Evolutionary conservation across 2,797 vertebrate species (phyloP).

Genomic region (Propithecus deckenii): DNA sequence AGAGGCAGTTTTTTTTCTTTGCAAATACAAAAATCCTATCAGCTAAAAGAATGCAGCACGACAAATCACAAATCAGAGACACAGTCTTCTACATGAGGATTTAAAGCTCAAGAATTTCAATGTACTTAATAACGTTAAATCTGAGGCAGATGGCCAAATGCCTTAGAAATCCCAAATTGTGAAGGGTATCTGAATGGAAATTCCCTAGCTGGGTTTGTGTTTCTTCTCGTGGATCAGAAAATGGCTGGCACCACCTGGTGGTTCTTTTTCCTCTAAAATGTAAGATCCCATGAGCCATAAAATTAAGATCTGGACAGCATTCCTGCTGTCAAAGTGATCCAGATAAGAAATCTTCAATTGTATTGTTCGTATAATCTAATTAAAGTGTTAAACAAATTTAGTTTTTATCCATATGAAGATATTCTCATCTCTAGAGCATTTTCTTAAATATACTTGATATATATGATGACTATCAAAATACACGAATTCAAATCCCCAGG

Average conservation of each 20-base stretch:
- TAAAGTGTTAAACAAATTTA: not conserved
- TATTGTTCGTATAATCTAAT: not conserved
- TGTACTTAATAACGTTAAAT: conserved; percentile 72
- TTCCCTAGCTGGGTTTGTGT: not conserved
- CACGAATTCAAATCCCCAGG: not conserved
- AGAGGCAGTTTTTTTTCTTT: not conserved
- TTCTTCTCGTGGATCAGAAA: conserved; percentile 54
- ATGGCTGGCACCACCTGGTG: conserved; percentile 75
- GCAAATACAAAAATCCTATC: conserved; percentile 50
- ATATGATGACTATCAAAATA: not conserved
- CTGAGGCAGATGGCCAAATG: conserved; percentile 80
- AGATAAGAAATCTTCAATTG: not conserved
- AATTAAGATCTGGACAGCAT: not conserved
- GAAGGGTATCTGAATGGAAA: conserved; percentile 3
- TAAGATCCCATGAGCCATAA: not conserved
- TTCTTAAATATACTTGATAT: not conserved
- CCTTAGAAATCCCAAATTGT: conserved; percentile 41
- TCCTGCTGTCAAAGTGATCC: not conserved
- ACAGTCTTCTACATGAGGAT: conserved; percentile 58
- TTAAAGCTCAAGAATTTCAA: conserved; percentile 76
- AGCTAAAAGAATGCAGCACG: not conserved
- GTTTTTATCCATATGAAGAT: not conserved
- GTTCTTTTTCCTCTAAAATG: conserved; percentile 30
- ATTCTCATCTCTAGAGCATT: not conserved
- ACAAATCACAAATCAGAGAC: conserved; percentile 63